These are phyloP conservation scores for Drosophila flavopinicola DNA, from an alignment of 2,888 invertebrate genomes.

Conservation along the genomic window DNA sequence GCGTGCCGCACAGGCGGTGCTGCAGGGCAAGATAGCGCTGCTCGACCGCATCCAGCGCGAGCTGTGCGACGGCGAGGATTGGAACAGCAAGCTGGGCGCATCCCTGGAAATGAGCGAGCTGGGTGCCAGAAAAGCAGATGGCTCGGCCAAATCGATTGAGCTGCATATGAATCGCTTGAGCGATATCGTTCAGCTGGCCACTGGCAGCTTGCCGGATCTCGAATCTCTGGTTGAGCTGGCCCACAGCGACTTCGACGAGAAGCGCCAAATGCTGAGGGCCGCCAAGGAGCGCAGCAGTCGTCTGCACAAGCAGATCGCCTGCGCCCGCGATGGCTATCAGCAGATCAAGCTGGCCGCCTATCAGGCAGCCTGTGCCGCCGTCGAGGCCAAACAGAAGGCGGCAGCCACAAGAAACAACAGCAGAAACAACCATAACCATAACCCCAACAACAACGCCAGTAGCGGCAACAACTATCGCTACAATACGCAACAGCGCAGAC, in stretches of 20 bases:
- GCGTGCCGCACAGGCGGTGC: slow-evolving; percentile 88
- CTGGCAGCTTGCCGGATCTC: slow-evolving; percentile 86
- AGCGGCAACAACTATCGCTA: background rate
- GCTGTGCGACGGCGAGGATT: background rate
- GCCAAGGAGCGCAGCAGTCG: slow-evolving; percentile 88
- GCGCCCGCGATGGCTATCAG: slow-evolving; percentile 87
- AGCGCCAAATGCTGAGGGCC: slow-evolving; percentile 88
- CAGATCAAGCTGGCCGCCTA: slow-evolving; percentile 89
- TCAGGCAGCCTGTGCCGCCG: slow-evolving; percentile 86
- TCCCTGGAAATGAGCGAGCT: slow-evolving; percentile 86
- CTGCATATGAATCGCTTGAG: slow-evolving; percentile 85
- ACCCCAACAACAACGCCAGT: background rate
- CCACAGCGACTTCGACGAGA: slow-evolving; percentile 87
- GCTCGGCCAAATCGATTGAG: slow-evolving; percentile 87
- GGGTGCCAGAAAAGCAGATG: slow-evolving; percentile 87
- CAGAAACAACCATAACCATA: background rate
- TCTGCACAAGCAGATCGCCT: slow-evolving; percentile 87
- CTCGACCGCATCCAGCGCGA: slow-evolving; percentile 2
- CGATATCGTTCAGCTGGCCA: slow-evolving; percentile 84
- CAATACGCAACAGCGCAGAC: too few relatives aligned
- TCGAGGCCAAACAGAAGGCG: slow-evolving; percentile 26
- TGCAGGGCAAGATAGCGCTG: slow-evolving; percentile 87
- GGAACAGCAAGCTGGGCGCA: background rate
- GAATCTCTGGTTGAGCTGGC: slow-evolving; percentile 87
- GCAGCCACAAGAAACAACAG: background rate